Evolutionary conservation across 1,140 invertebrate genomes (phyloP).

Genomic region (Chironomus striatipennis): DNA sequence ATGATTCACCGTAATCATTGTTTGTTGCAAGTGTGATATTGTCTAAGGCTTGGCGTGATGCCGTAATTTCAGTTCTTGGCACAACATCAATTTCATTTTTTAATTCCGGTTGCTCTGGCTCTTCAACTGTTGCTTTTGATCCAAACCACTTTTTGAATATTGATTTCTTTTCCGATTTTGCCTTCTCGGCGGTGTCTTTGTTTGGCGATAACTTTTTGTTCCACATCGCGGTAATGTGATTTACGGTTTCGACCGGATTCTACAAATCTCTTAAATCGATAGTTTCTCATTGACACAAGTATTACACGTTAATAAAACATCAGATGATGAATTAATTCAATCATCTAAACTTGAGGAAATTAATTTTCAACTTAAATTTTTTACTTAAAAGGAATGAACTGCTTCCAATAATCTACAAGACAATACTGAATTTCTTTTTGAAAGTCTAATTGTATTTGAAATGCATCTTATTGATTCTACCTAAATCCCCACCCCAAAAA

Average conservation of each 20-base stretch:
- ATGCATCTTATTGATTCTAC: too few relatives aligned
- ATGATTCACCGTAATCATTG: background rate
- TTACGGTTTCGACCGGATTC: conserved; percentile 50
- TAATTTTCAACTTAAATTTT: too few relatives aligned
- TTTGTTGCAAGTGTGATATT: background rate
- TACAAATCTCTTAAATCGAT: conserved; percentile 49
- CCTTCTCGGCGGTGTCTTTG: conserved; percentile 31
- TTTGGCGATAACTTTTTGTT: conserved; percentile 50
- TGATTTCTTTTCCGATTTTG: conserved; percentile 39
- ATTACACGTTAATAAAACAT: background rate
- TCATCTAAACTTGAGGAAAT: too few relatives aligned
- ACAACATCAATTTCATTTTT: conserved; percentile 16
- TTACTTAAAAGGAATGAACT: too few relatives aligned
- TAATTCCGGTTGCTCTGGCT: background rate
- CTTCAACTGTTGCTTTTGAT: background rate
- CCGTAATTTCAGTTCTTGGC: background rate
- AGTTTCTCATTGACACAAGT: conserved; percentile 49
- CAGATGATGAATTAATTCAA: too few relatives aligned
- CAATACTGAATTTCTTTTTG: too few relatives aligned
- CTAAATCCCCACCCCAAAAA: too few relatives aligned
- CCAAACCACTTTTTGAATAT: conserved; percentile 24
- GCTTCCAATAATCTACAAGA: too few relatives aligned
- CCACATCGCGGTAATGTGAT: conserved; percentile 50
- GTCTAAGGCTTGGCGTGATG: background rate
- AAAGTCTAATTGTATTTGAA: too few relatives aligned